These are phyloP conservation scores for Microctenopoma stevenorrisi DNA, from an alignment of 2,797 vertebrate genomes.

Conservation along the genomic window DNA sequence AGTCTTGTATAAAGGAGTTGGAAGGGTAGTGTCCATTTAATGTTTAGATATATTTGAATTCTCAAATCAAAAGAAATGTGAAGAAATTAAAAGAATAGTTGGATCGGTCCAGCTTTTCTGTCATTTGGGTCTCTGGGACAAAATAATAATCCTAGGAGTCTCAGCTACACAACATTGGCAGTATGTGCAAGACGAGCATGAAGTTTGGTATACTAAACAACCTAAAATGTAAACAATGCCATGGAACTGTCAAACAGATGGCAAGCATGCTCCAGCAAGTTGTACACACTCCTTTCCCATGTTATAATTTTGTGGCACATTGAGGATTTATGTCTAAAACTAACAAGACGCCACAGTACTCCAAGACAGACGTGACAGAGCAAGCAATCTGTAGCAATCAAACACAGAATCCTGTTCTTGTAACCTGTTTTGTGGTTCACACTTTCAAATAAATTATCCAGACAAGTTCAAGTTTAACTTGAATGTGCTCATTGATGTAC, in stretches of 20 bases:
- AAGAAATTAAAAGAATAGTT: too few relatives aligned
- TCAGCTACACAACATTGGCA: conserved; percentile 2
- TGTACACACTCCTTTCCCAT: background rate
- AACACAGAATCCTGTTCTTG: background rate
- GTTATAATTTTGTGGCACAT: background rate
- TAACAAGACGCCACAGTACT: conserved; percentile 16
- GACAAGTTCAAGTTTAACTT: background rate
- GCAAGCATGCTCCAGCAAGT: background rate
- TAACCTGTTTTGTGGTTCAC: background rate
- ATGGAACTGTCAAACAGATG: background rate
- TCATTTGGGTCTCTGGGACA: conserved; percentile 3
- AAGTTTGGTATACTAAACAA: background rate
- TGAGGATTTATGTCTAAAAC: conserved; percentile 21
- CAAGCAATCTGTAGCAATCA: background rate
- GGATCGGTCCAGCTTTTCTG: too few relatives aligned
- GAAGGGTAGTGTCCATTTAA: too few relatives aligned
- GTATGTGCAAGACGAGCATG: background rate
- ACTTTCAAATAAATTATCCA: background rate
- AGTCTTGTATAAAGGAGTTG: too few relatives aligned
- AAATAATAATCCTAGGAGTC: conserved; percentile 14
- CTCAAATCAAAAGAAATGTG: too few relatives aligned
- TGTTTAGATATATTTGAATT: too few relatives aligned
- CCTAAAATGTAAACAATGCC: background rate
- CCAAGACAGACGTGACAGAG: background rate
- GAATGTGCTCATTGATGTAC: background rate